phyloP scores from a whole-genome alignment of 1,140 invertebrate genomes.

The Trichonephila clavata region DNA sequence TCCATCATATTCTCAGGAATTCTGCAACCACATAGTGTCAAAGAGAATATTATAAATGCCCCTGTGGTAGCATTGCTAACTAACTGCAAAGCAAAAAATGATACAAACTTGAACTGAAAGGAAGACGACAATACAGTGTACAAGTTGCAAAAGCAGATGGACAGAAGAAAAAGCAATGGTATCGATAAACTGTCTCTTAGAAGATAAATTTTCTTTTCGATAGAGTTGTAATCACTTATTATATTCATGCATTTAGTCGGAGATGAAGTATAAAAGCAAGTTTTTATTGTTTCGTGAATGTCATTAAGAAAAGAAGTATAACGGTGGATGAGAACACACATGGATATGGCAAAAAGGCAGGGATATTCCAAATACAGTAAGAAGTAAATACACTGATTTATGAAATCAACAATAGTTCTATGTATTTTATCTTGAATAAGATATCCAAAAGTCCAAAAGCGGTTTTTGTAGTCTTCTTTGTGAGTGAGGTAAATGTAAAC shows the following conservation, averaged over 20 bases:
- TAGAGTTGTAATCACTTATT: no score
- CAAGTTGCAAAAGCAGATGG: no score
- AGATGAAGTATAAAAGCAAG: not conserved
- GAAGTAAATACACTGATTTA: not conserved
- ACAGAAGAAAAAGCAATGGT: no score
- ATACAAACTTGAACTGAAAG: not conserved
- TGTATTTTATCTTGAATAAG: not conserved
- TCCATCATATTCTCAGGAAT: no score
- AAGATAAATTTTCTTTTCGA: no score
- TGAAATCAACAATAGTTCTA: not conserved
- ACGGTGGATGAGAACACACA: not conserved
- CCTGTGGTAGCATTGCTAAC: no score
- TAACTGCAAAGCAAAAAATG: not conserved
- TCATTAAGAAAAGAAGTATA: not conserved
- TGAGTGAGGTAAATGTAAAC: not conserved
- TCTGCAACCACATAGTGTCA: no score
- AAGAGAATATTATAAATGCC: not conserved
- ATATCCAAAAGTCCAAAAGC: not conserved
- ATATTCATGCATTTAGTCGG: no score
- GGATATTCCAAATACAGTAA: no score
- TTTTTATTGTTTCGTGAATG: not conserved
- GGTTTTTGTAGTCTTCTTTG: not conserved
- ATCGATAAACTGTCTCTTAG: no score
- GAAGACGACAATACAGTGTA: no score
- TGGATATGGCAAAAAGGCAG: no score